phyloP scores from a whole-genome alignment of 2,113 vertebrate genomes.

The Grantiella picta region DNA sequence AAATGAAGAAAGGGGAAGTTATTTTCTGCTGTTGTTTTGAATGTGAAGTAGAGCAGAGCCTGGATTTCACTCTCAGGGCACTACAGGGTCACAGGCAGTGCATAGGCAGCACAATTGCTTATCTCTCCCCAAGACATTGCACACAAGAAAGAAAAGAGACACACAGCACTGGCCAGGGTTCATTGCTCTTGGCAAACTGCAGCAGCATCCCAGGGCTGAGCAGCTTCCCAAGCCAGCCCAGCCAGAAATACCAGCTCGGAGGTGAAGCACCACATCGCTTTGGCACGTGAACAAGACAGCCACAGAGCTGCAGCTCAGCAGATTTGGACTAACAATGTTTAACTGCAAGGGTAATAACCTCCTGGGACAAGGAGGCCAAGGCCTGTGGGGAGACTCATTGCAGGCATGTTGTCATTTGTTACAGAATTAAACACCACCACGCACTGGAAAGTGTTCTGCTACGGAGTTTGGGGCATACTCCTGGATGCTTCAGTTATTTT shows the following conservation, averaged over 20 bases:
- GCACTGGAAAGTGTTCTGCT: not conserved
- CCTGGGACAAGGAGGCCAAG: not conserved
- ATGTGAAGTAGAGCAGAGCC: not conserved
- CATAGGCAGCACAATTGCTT: conserved; percentile 16
- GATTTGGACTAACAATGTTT: rapidly evolving
- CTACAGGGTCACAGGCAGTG: not conserved
- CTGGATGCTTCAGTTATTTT: not conserved
- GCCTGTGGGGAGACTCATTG: not conserved
- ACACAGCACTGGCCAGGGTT: not conserved
- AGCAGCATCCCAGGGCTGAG: not conserved
- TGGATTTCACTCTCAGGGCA: conserved; percentile 17
- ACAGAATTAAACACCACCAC: not conserved
- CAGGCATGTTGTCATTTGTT: not conserved
- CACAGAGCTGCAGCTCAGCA: not conserved
- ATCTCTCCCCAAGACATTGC: not conserved
- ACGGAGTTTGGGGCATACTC: not conserved
- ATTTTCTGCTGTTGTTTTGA: conserved; percentile 55
- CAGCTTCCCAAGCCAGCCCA: not conserved
- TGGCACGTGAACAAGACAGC: not conserved
- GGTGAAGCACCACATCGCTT: rapidly evolving
- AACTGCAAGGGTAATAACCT: not conserved
- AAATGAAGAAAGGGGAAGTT: conserved; percentile 12
- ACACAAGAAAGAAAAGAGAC: not conserved
- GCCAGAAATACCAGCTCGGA: not conserved
- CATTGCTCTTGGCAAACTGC: conserved; percentile 16